Base-by-base conservation (phyloP, 2,888 invertebrate genomes). In the Bimastos eiseni region DNA sequence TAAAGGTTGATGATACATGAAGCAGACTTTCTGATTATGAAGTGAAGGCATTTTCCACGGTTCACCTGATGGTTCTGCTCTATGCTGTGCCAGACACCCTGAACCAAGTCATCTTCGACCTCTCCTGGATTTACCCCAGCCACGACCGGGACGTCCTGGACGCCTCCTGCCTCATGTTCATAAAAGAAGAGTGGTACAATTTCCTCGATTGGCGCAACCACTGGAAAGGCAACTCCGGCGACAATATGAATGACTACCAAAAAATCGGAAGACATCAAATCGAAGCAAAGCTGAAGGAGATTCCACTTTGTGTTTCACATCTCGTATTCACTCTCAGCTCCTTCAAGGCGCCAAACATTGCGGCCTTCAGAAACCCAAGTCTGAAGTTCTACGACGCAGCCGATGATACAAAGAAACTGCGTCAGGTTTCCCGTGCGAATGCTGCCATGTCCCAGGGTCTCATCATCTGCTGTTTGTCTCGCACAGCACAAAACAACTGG, bases 141-240 rank as follows among this genome's bases (percentile, higher is more conserved):
- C 86, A 86, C 36, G 86, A 36, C 34, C 86, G 86, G 34, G 86
- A 86, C 19, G 34, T 86, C 34, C 24, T 86, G 24, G 86, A 86
- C 17, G 86, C 86, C 36, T 86, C 86, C 86, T 86, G 86, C 37
- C 86, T 86, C 86, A 86, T 86, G 86, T 86, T 86, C 86, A 86
- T 86, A 24, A 34, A 86, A 37, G 36, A 86, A 11, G 86, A 86
- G 34, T 86, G 36, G 86, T 86, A 86, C 86, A 86, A 37, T 86
- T 86, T 86, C 37, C 2, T 86, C 15, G 86, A 86, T 8, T 86
- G 86, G 86, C 34, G 86, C 13, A 36, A 86, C 36, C 13, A 36
- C 33, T 84, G 84, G 36, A 11, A n/a, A 30, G 70, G n/a, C 70
- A 24, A 11, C 24, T 86, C 86, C 8, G 86, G 86, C 30, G 86